Base-by-base conservation (phyloP, 2,797 vertebrate species). In the Danio tinwini region DNA sequence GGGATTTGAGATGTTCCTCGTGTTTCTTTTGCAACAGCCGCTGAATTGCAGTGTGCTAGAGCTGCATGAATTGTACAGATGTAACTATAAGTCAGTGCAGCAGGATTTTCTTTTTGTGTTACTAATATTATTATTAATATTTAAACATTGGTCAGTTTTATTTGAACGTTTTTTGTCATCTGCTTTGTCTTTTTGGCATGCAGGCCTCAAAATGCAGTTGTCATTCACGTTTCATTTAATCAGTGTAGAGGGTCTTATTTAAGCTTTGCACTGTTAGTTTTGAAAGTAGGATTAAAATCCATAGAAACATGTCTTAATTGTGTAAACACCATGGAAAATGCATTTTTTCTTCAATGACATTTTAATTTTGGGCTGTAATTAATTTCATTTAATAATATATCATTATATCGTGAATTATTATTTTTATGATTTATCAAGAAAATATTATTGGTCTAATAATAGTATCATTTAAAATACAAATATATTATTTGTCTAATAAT, bases 31-130 rank as follows among this genome's bases (percentile, higher is more conserved):
- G 49, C 62, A 55, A 52, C 29, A 50, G 58, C 52, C 72, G 59
- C 72, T 76, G 82, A 87, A 88, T 88, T 87, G 82, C 83, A 77
- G 78, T 81, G 64, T 79, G 84, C 79, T 78, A 85, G 83, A 81
- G 81, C 84, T 81, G 91, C 91, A 91, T 91, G 91, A 91, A 88
- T 87, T 90, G 70, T 91, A 91, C 86, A 83, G 13, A 85, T 88
- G 49, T 75, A 73, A 83, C 76, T 85, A 11, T 85, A 84, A 61
- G 58, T 89, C 78, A 40, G 16, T 77, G 39, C 52, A 65, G 44
- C 88, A 87, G 86, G 89, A 69, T 50, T 42, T 4, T 8, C 17
- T 73, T 55, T 70, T 71, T 64, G 82, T 74, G 83, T 78, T 37
- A 85, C 85, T 76, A 78, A 64, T 53, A 64, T 2, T 71, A 47